Conservation (phyloP, 2,797 vertebrate genomes). For the Helarctos malayanus region DNA sequence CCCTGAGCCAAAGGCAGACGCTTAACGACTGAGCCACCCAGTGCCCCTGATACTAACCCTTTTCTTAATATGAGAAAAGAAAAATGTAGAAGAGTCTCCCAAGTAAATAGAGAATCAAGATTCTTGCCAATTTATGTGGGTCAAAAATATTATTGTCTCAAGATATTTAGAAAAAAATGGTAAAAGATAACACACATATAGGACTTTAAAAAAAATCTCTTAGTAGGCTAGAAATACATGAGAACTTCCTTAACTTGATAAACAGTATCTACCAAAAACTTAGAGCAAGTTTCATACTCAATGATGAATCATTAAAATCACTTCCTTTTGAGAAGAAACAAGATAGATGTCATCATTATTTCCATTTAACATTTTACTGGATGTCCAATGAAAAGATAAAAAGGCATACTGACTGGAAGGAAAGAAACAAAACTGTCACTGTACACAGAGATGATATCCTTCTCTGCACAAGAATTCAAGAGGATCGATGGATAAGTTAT, state of each 20-base stretch:
- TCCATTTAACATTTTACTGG: conserved; percentile 15
- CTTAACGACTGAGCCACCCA: too few species aligned
- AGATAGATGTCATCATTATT: background rate
- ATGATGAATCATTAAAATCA: conserved; percentile 18
- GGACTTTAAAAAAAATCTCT: background rate
- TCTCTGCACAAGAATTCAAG: background rate
- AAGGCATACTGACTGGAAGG: background rate
- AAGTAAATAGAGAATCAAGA: background rate
- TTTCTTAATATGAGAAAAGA: background rate
- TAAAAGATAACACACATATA: conserved; percentile 8
- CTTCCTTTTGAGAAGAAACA: background rate
- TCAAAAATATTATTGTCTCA: conserved; percentile 35
- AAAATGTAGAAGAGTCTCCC: background rate
- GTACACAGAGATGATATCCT: background rate
- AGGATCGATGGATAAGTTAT: background rate
- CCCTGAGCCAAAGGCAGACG: too few species aligned
- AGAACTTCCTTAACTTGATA: conserved; percentile 33
- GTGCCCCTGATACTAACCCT: background rate
- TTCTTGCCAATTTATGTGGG: background rate
- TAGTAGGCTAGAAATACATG: background rate
- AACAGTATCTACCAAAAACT: background rate
- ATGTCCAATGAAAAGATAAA: background rate
- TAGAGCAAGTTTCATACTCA: background rate
- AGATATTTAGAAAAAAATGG: conserved; percentile 52
- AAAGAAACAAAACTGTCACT: background rate